Base-by-base conservation (phyloP, 2,888 invertebrate species). In the Tribolium freemani region DNA sequence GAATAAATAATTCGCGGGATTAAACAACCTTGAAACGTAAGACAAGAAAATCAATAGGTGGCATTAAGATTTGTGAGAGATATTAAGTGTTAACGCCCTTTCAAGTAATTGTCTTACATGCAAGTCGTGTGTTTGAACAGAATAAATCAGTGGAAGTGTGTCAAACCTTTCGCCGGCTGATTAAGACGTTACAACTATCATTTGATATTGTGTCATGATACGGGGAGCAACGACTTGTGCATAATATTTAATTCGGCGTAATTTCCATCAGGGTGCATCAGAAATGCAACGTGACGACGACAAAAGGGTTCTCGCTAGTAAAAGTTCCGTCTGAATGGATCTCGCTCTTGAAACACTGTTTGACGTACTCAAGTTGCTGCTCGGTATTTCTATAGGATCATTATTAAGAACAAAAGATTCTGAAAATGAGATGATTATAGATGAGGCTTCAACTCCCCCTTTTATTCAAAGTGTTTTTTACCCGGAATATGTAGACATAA, bases 321-420 rank as follows among this genome's bases (percentile, higher is more conserved):
- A 53, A 77, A 77, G 75, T 79, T 76, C 72, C 72, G 20, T 67
- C 71, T 80, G 80, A 82, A 81, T 78, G 76, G 77, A 77, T 79
- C 77, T 70, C 74, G 72, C 79, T 78, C 80, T 80, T 78, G 80
- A 81, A 81, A 82, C 80, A 79, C 76, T 80, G 81, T 82, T 82
- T 80, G 82, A 79, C 80, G 81, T 80, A 78, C 80, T 81, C 77
- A 76, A 77, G 79, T 77, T 77, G 76, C 76, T 76, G 75, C 78
- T 79, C 77, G 76, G 72, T 74, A 77, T 82, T 82, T 83, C 81
- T 79, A 81, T 83, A 78, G 85, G 82, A 84, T 86, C 86, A 85
- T 86, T 86, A 86, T 85, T 85, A 84, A 81, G 85, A 85, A 86
- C 86, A 86, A 86, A 86, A 85, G 86, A 84, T 84, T 83, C 81